These are phyloP conservation scores for Arvicanthis niloticus DNA, from an alignment of 2,113 vertebrate species.

Conservation along the genomic window DNA sequence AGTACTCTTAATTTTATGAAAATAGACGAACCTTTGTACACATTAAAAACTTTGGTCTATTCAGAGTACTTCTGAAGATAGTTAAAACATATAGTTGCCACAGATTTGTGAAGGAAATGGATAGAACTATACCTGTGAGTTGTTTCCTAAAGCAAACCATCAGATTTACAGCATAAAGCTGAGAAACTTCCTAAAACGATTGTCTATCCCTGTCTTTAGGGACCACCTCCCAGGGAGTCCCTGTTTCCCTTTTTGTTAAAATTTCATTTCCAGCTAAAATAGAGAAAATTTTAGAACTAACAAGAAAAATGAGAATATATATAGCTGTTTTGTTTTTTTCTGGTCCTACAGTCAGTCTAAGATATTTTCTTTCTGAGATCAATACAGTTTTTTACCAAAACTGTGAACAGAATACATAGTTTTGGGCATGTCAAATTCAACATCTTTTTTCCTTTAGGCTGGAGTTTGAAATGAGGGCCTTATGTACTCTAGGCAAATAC, in stretches of 20 bases:
- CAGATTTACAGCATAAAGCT: not conserved
- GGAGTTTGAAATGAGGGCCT: not conserved
- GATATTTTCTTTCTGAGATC: not conserved
- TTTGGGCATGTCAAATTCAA: not conserved
- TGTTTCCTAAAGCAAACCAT: not conserved
- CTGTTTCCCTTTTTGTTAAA: conserved; percentile 20
- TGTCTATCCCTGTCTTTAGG: not conserved
- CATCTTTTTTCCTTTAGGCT: not conserved
- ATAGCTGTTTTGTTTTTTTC: conserved; percentile 35
- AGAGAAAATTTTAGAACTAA: conserved; percentile 39
- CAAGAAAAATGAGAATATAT: conserved; percentile 62
- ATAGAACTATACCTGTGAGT: not conserved
- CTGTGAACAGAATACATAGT: not conserved
- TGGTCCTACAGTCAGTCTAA: conserved; percentile 58
- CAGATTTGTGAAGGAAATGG: not conserved
- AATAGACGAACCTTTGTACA: not conserved
- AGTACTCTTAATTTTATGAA: conserved; percentile 41
- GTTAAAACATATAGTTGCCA: not conserved
- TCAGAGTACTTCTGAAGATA: not conserved
- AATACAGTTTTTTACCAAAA: not conserved
- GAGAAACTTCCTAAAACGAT: not conserved
- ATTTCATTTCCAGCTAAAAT: conserved; percentile 41
- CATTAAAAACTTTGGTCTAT: conserved; percentile 7
- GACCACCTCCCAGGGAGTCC: not conserved
- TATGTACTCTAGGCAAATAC: not conserved